Base-by-base conservation (phyloP, 2,113 vertebrate genomes). In the Dolichotis patagonum region DNA sequence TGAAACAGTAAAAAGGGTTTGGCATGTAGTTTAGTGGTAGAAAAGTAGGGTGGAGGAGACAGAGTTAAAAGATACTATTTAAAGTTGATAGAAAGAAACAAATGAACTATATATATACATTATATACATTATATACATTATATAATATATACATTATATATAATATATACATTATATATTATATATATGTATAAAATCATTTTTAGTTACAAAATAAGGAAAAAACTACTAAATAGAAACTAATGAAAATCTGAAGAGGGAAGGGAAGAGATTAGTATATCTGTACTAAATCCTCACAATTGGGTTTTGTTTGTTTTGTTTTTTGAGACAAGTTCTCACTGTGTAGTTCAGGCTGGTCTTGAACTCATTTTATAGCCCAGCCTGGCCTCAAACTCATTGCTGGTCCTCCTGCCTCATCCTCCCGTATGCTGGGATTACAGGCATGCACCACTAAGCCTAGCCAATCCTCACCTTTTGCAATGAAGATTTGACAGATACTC, bases 131-230 rank as follows among this genome's bases (percentile, higher is more conserved):
- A 46, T 46, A 67, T 63, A 63, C 2, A 17, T 73, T 11, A 52
- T 52, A 93, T 49, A 35, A 5, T 16, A 46, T 46, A 67, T 63
- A 63, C 2, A 17, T 73, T 11, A 52, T 52, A 93, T 49, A 35
- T n/a, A n/a, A 5, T 16, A 46, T 46, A 67, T 63, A 63, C 2
- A 17, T 73, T 11, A 52, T 52, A 93, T 49, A 35, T n/a, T n/a
- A n/a, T n/a, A n/a, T n/a, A n/a, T n/a, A n/a, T n/a, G n/a, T 46
- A 30, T 46, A 41, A 16, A 69, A 19, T 83, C 77, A 41, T 73
- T 96, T 49, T 43, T 38, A 93, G 19, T 67, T 63, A 90, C 24
- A 90, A 80, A 88, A 84, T 67, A 71, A 11, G 63, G 52, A 85
- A 88, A 88, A 35, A 24, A 83, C 41, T 26, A 78, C 0, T 65